Evolutionary conservation across 2,113 vertebrate species (phyloP).

Genomic region (Syngnathoides biaculeatus): DNA sequence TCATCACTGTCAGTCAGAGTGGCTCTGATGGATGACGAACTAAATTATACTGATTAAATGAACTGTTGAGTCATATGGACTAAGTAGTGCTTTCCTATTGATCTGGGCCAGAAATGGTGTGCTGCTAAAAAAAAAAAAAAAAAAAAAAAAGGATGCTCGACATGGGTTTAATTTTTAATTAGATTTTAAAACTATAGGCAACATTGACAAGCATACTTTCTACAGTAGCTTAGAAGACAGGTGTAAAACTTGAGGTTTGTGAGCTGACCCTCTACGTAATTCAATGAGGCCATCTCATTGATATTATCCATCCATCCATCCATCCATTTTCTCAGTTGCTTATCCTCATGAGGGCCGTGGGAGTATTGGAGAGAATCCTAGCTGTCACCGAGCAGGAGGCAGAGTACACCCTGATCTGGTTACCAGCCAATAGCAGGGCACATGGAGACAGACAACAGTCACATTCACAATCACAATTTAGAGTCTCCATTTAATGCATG

Average conservation of each 20-base stretch:
- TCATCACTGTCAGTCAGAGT: slow-evolving; percentile 43
- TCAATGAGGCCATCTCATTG: too few relatives aligned
- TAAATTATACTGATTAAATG: slow-evolving; percentile 41
- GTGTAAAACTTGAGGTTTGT: not conserved
- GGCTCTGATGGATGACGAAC: slow-evolving; percentile 42
- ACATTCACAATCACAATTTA: too few relatives aligned
- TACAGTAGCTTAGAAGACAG: not conserved
- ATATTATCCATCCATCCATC: too few relatives aligned
- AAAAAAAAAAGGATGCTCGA: not conserved
- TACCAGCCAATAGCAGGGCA: too few relatives aligned
- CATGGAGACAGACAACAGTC: too few relatives aligned
- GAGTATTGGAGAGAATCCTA: too few relatives aligned
- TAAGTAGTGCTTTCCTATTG: not conserved
- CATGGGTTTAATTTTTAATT: not conserved
- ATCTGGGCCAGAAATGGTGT: slow-evolving; percentile 1
- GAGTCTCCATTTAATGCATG: too few relatives aligned
- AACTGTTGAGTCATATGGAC: slow-evolving; percentile 35
- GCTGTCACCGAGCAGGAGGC: too few relatives aligned
- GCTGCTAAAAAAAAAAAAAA: not conserved
- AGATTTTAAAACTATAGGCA: not conserved
- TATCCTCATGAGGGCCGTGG: too few relatives aligned
- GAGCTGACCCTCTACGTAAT: not conserved
- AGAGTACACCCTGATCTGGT: too few relatives aligned
- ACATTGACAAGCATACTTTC: not conserved
- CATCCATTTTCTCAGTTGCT: too few relatives aligned